Percentiles rank a stretch among this genome's conserved stretches.
Evolutionary conservation across 2,888 invertebrate genomes (phyloP).

Genomic region (Loripinus fragilis): DNA sequence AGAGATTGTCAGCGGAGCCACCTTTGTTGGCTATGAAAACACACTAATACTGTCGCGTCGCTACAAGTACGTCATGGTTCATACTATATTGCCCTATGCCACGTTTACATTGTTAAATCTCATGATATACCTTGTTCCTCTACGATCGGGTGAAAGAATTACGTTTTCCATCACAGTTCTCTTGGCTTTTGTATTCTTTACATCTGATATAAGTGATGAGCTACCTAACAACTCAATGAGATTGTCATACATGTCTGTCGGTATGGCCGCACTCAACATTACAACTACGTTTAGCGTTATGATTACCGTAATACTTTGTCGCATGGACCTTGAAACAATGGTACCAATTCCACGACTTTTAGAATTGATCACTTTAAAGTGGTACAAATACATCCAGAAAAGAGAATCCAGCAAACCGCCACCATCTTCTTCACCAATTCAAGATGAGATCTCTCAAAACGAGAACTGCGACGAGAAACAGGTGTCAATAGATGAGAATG

Average conservation of each 20-base stretch:
- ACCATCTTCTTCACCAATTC: no score
- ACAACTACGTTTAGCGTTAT: background rate
- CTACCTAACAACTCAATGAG: background rate
- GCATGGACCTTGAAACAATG: background rate
- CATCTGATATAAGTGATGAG: background rate
- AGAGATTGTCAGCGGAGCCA: background rate
- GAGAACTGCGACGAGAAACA: background rate
- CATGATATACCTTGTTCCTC: background rate
- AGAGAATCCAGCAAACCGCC: background rate
- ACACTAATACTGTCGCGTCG: background rate
- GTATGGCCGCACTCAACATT: background rate
- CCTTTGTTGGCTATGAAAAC: background rate
- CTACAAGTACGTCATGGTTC: background rate
- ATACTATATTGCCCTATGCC: background rate
- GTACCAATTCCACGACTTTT: background rate
- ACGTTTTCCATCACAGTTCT: background rate
- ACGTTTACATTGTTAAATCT: background rate
- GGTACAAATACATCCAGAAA: no score
- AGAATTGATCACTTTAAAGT: background rate
- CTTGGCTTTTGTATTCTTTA: background rate
- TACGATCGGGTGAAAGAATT: background rate
- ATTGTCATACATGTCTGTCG: background rate
- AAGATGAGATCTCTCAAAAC: background rate
- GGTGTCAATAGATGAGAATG: no score
- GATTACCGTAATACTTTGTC: background rate